A percentile compares a stretch with the other conserved stretches of the same genome.
These are phyloP conservation scores for Ranitomeya variabilis DNA, from an alignment of 2,113 vertebrate genomes.

Conservation along the genomic window DNA sequence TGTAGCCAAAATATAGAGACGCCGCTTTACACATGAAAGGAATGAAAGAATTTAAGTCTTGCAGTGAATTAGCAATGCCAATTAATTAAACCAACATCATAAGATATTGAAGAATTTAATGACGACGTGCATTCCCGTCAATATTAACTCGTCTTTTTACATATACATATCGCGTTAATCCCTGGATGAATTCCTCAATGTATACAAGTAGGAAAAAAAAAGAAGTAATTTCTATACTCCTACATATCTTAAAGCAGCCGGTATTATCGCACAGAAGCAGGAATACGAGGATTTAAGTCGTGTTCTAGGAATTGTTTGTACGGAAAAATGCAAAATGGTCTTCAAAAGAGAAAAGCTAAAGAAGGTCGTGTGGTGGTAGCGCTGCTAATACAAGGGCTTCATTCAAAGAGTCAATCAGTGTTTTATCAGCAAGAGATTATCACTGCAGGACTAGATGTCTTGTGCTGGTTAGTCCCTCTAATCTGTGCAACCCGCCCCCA, in stretches of 20 bases:
- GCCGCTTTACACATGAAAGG: conserved; percentile 54
- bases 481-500: too few species aligned
- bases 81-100: conserved; percentile 58
- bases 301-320: neutral
- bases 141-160: neutral
- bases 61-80: conserved; percentile 61
- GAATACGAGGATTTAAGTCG: neutral
- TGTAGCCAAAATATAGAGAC: conserved; percentile 11
- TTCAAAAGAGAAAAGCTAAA: neutral
- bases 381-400: neutral
- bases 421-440: too few species aligned
- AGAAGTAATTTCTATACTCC: neutral
- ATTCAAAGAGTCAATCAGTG: neutral
- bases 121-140: conserved; percentile 36
- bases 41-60: conserved; percentile 22
- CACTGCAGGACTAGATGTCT: too few species aligned
- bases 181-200: neutral
- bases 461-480: too few species aligned
- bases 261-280: conserved; percentile 11
- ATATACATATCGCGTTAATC: neutral
- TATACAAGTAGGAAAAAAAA: neutral
- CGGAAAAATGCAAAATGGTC: neutral
- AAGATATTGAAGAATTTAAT: conserved; percentile 53
- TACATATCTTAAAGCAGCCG: neutral
- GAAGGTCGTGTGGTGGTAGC: neutral